These are phyloP conservation scores for Stegastes partitus DNA, from an alignment of 2,113 vertebrate species.

Conservation along the genomic window DNA sequence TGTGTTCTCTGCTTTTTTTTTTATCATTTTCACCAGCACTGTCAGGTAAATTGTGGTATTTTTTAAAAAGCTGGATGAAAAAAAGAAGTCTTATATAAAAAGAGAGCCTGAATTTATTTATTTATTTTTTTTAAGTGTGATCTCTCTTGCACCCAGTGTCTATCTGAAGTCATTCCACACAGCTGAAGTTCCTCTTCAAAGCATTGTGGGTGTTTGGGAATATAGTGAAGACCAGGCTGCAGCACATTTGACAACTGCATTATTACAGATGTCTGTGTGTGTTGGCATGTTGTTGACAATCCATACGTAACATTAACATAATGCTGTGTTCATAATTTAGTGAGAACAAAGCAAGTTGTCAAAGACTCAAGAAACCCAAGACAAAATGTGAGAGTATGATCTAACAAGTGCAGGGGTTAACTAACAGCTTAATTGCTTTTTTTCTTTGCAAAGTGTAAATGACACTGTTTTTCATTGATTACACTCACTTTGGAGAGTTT, in stretches of 20 bases:
- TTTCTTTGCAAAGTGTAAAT: neutral
- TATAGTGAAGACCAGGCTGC: slow-evolving; percentile 4
- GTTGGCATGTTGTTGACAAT: slow-evolving; percentile 8
- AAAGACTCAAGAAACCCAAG: slow-evolving; percentile 30
- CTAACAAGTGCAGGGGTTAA: slow-evolving; percentile 31
- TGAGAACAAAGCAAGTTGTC: neutral
- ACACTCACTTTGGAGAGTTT: neutral
- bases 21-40: slow-evolving; percentile 17
- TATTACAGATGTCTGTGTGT: neutral
- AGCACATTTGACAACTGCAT: slow-evolving; percentile 14
- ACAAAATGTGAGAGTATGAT: slow-evolving; percentile 3
- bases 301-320: slow-evolving; percentile 3
- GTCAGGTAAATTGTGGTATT: slow-evolving; percentile 6
- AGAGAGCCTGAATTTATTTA: neutral
- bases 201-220: slow-evolving; percentile 38
- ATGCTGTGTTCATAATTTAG: slow-evolving; percentile 7
- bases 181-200: slow-evolving; percentile 45
- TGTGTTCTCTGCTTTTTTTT: slow-evolving; percentile 22
- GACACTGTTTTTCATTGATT: slow-evolving; percentile 19
- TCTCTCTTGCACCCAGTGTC: slow-evolving; percentile 13
- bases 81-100: slow-evolving; percentile 14
- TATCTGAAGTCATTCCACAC: slow-evolving; percentile 31
- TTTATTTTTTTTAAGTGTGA: neutral
- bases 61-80: slow-evolving; percentile 10
- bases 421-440: neutral